Evolutionary conservation across 2,113 vertebrate species (phyloP).

Genomic region (Gulo gulo): DNA sequence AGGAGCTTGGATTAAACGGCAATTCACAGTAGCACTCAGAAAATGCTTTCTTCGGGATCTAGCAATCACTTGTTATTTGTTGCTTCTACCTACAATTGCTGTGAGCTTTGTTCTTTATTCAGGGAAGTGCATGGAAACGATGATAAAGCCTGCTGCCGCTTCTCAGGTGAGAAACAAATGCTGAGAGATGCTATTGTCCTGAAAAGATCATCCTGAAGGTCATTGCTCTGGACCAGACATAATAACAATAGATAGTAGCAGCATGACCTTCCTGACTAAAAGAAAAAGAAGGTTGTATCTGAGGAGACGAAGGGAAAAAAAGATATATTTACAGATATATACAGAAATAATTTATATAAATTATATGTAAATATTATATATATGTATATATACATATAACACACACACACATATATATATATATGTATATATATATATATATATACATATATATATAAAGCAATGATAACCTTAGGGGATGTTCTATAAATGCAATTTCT

Average conservation of each 20-base stretch:
- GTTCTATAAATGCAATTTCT: neutral
- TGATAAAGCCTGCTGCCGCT: neutral
- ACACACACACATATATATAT: no score
- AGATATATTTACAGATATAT: neutral
- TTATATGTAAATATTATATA: neutral
- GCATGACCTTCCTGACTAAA: neutral
- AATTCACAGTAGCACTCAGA: neutral
- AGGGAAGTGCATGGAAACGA: neutral
- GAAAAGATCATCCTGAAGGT: conserved; percentile 22
- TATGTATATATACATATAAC: neutral
- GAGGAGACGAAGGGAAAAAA: fast-evolving
- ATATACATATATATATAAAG: neutral
- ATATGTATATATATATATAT: neutral
- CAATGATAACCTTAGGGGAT: neutral
- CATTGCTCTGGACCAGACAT: neutral
- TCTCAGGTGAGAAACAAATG: conserved; percentile 22
- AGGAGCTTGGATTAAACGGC: neutral
- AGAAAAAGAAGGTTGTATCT: neutral
- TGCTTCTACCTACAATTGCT: conserved; percentile 25
- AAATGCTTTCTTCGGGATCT: neutral
- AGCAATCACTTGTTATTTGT: neutral
- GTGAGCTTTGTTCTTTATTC: conserved; percentile 19
- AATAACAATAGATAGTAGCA: neutral
- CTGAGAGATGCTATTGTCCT: conserved; percentile 23
- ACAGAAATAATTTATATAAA: neutral